These are phyloP conservation scores for Drosophila miranda DNA, from an alignment of 1,140 invertebrate genomes.

Conservation along the genomic window DNA sequence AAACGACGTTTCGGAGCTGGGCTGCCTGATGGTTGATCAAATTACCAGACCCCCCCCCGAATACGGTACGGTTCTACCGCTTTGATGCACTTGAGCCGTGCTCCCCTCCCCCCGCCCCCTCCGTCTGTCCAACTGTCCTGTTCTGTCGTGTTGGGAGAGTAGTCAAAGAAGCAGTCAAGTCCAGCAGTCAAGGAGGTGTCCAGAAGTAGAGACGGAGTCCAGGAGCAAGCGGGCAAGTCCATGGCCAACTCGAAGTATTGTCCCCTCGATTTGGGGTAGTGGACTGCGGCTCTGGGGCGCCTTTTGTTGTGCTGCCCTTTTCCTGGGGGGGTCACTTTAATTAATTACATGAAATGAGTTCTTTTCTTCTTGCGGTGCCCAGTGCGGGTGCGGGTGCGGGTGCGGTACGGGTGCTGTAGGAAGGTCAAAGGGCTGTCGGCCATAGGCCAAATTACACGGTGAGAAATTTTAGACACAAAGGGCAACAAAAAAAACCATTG, in stretches of 20 bases:
- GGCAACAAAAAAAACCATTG: no score
- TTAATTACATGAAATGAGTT: conserved; percentile 50
- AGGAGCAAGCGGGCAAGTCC: no score
- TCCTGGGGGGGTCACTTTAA: conserved; percentile 46
- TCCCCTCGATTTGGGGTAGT: conserved; percentile 14
- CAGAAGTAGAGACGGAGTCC: background rate
- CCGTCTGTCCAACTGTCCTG: no score
- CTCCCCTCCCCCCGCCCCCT: no score
- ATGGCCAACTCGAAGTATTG: background rate
- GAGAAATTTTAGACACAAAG: no score
- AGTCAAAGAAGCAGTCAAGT: conserved; percentile 16
- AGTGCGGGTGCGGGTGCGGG: background rate
- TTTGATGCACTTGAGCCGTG: conserved; percentile 50
- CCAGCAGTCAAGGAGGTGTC: conserved; percentile 10
- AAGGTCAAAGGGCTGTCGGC: background rate
- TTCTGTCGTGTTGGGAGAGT: conserved; percentile 28
- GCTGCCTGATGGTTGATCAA: conserved; percentile 15
- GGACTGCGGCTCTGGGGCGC: background rate
- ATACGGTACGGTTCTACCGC: conserved; percentile 5
- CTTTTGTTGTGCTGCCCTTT: conserved; percentile 38
- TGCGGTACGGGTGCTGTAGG: background rate
- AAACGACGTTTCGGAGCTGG: background rate
- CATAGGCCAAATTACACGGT: no score
- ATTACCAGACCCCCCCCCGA: conserved; percentile 21
- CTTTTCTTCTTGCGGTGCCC: background rate